A percentile compares a stretch with the other conserved stretches of the same genome.
Conservation (phyloP, 2,797 vertebrate species). For the Erethizon dorsatum region DNA sequence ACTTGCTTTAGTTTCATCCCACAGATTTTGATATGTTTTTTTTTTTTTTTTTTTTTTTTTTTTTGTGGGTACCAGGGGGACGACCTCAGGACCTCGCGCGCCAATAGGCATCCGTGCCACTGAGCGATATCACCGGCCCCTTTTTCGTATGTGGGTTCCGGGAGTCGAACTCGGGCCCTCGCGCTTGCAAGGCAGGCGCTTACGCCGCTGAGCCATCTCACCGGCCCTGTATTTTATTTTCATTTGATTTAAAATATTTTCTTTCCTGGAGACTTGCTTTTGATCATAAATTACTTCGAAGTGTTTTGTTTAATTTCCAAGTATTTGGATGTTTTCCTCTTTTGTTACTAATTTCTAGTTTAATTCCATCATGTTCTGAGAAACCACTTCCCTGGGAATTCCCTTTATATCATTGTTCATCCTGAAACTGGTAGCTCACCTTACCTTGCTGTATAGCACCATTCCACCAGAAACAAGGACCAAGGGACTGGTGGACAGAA, state of each 20-base stretch:
- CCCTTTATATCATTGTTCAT: neutral
- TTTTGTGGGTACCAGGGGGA: too few relatives aligned
- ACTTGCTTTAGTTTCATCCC: conserved; percentile 37
- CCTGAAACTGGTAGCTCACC: neutral
- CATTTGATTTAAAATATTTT: conserved; percentile 33
- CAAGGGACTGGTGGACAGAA: neutral
- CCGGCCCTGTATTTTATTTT: conserved; percentile 35
- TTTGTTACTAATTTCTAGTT: neutral
- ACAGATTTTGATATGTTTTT: conserved; percentile 10
- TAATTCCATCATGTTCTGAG: neutral
- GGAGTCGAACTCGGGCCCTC: too few relatives aligned
- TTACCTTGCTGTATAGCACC: neutral
- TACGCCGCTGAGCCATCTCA: too few relatives aligned
- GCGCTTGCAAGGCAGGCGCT: too few relatives aligned
- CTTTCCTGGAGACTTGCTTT: conserved; percentile 1
- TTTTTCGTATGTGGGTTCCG: too few relatives aligned
- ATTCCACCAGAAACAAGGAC: neutral
- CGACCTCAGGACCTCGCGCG: too few relatives aligned
- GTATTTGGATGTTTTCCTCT: conserved; percentile 1
- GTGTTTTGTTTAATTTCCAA: conserved; percentile 26
- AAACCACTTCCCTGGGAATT: neutral
- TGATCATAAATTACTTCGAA: conserved; percentile 23
- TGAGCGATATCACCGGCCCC: too few relatives aligned
- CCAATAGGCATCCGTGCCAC: too few relatives aligned
- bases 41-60: too few relatives aligned